phyloP scores from a whole-genome alignment of 2,113 vertebrate genomes.

The Phrynosoma platyrhinos region DNA sequence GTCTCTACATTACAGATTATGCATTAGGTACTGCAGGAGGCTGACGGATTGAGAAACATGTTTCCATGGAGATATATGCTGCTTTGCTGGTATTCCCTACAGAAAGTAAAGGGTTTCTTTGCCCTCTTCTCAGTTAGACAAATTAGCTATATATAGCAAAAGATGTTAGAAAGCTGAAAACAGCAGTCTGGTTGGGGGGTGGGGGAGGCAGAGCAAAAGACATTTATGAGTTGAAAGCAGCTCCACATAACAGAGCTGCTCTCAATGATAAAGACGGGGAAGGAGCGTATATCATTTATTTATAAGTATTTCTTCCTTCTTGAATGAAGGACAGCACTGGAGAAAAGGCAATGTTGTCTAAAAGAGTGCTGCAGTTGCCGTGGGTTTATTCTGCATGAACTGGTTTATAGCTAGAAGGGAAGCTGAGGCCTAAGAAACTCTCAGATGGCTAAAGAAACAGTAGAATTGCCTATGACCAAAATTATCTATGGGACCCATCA shows the following conservation, averaged over 20 bases:
- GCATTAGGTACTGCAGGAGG: constrained; percentile 75
- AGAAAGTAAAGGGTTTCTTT: constrained; percentile 75
- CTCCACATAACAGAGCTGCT: background rate
- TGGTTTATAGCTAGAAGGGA: background rate
- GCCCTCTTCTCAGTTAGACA: constrained; percentile 62
- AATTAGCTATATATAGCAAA: constrained; percentile 67
- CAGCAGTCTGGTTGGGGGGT: constrained; percentile 49
- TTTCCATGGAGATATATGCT: constrained; percentile 89
- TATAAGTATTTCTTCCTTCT: background rate
- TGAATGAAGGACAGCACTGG: constrained; percentile 1
- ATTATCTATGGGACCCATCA: constrained; percentile 36
- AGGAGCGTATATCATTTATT: background rate
- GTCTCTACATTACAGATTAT: constrained; percentile 73
- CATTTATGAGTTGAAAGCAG: constrained; percentile 42
- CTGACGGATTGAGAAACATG: constrained; percentile 79
- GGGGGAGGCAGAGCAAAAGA: constrained; percentile 43
- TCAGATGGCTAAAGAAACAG: background rate
- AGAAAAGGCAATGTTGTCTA: constrained; percentile 12
- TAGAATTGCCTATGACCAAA: constrained; percentile 8
- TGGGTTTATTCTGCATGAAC: constrained; percentile 20
- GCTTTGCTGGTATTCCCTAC: constrained; percentile 85
- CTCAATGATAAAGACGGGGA: background rate
- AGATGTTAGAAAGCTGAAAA: constrained; percentile 63
- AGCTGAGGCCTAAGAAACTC: constrained; percentile 19
- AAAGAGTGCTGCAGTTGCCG: constrained; percentile 23